phyloP scores from a whole-genome alignment of 2,888 invertebrate species.

The Cataglyphis altisquamis region DNA sequence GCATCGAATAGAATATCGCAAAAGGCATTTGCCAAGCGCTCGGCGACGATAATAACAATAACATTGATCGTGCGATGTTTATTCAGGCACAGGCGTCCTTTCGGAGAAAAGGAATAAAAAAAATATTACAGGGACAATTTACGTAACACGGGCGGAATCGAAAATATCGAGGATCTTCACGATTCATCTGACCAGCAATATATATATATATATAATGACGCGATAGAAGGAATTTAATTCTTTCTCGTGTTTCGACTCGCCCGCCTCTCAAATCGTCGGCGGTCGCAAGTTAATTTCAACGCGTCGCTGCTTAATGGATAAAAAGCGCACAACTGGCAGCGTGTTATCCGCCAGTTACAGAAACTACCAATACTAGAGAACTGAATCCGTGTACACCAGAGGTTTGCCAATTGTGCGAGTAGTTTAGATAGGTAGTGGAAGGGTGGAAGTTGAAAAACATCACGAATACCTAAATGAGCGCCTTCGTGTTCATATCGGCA shows the following conservation, averaged over 20 bases:
- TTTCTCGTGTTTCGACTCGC: constrained; percentile 3
- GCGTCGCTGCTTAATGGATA: constrained; percentile 33
- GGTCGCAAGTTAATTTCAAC: constrained; percentile 31
- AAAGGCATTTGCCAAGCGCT: constrained; percentile 19
- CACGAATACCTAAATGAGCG: constrained; percentile 18
- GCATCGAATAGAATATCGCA: neutral
- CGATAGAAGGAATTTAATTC: constrained; percentile 29
- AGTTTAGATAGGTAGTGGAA: constrained; percentile 23
- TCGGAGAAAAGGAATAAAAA: constrained; percentile 9
- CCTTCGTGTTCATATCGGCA: constrained; percentile 31
- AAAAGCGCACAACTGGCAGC: constrained; percentile 33
- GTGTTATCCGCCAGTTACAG: constrained; percentile 30
- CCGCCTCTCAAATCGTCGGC: neutral
- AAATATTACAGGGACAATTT: constrained; percentile 15
- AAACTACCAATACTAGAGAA: constrained; percentile 33
- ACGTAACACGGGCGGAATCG: constrained; percentile 10
- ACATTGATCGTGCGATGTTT: constrained; percentile 40
- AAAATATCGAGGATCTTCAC: constrained; percentile 9
- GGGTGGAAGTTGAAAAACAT: constrained; percentile 34
- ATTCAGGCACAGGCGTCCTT: constrained; percentile 29
- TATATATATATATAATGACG: constrained; percentile 7
- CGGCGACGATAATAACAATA: constrained; percentile 39
- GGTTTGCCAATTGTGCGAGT: constrained; percentile 40
- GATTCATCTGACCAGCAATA: constrained; percentile 1
- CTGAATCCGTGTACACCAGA: neutral